Percentiles rank a stretch among this genome's conserved stretches.
Evolutionary conservation across 2,113 vertebrate genomes (phyloP).

Genomic region (Merops nubicus): DNA sequence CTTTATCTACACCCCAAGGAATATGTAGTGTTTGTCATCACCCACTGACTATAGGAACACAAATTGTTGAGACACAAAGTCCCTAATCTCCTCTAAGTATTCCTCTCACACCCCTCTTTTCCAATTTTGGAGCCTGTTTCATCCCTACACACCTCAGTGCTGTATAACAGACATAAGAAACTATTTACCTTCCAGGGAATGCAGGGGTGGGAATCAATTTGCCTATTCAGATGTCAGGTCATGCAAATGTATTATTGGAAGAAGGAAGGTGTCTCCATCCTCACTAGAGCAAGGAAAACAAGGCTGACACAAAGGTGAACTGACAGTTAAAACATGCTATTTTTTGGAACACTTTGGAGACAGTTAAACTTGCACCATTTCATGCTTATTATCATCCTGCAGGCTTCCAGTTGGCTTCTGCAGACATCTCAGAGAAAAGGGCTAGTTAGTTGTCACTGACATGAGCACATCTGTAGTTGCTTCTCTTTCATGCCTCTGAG

Average conservation of each 20-base stretch:
- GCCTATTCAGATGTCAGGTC: neutral
- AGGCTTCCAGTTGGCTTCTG: neutral
- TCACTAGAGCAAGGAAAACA: neutral
- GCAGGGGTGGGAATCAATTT: neutral
- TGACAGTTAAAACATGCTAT: neutral
- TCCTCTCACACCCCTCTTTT: neutral
- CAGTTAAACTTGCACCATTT: neutral
- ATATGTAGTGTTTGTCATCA: neutral
- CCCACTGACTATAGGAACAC: neutral
- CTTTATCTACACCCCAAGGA: neutral
- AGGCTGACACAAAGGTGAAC: neutral
- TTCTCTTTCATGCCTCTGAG: neutral
- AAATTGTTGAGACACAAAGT: neutral
- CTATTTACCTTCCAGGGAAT: neutral
- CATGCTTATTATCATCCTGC: neutral
- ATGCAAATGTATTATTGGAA: neutral
- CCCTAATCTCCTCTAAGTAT: neutral
- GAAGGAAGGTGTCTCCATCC: neutral
- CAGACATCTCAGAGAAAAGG: neutral
- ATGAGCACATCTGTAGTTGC: neutral
- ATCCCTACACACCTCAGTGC: neutral
- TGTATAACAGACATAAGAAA: neutral
- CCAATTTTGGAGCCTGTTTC: accelerated
- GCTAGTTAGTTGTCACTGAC: neutral
- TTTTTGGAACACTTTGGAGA: neutral